Evolutionary conservation across 2,888 invertebrate genomes (phyloP).

Genomic region (Bimastos eiseni): DNA sequence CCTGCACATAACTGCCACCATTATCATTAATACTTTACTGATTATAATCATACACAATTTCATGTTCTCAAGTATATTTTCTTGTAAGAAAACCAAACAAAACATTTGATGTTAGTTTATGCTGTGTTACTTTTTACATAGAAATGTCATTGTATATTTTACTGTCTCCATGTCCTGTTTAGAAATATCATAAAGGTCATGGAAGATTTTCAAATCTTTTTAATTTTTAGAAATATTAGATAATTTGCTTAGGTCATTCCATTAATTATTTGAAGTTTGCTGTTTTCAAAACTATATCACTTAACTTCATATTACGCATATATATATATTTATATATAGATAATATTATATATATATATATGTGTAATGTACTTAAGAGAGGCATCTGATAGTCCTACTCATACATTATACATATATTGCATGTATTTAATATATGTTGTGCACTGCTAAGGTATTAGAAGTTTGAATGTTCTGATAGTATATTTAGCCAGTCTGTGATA

Average conservation of each 20-base stretch:
- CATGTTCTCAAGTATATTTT: too few relatives aligned
- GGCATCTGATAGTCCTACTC: neutral
- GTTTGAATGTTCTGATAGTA: neutral
- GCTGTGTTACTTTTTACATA: too few relatives aligned
- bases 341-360: neutral
- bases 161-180: neutral
- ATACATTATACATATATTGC: neutral
- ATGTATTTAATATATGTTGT: neutral
- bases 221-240: neutral
- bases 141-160: neutral
- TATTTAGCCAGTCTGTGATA: slow-evolving; percentile 21
- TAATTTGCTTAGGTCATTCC: neutral
- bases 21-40: too few relatives aligned
- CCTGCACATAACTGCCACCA: too few relatives aligned
- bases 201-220: neutral
- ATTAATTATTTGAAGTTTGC: neutral
- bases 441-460: neutral
- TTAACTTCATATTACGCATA: too few relatives aligned
- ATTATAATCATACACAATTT: too few relatives aligned
- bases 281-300: neutral
- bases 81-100: too few relatives aligned
- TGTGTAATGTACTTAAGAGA: neutral
- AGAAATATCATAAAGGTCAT: neutral
- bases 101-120: too few relatives aligned
- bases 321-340: too few relatives aligned